Conservation (phyloP, 2,888 invertebrate genomes). For the Cerastoderma edule region DNA sequence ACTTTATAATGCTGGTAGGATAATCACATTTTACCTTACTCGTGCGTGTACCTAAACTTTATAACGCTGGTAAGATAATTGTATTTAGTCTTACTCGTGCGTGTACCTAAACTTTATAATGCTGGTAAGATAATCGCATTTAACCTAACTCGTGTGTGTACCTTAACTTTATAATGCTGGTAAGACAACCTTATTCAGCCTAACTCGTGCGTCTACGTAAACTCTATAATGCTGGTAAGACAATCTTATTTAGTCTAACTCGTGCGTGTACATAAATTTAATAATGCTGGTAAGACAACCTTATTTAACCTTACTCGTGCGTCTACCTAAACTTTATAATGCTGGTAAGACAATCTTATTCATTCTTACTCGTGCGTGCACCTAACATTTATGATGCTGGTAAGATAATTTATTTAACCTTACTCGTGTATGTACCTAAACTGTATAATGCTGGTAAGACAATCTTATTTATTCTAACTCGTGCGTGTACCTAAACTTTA, state of each 20-base stretch:
- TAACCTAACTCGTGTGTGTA: no score
- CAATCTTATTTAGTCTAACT: background rate
- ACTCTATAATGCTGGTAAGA: background rate
- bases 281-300: constrained; percentile 31
- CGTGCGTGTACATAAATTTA: constrained; percentile 40
- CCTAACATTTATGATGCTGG: background rate
- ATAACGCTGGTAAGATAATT: background rate
- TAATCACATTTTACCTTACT: no score
- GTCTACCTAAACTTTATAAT: background rate
- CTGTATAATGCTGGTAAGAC: no score
- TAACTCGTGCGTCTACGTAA: background rate
- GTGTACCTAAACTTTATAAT: background rate
- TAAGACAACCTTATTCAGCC: no score
- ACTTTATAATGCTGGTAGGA: no score
- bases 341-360: background rate
- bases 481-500: constrained; percentile 40
- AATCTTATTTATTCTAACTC: no score
- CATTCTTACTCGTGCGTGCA: background rate
- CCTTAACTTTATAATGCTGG: no score
- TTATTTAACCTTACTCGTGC: background rate
- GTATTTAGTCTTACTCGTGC: background rate
- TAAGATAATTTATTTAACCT: background rate
- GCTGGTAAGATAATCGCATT: background rate
- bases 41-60: background rate
- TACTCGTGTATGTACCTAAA: background rate